These are phyloP conservation scores for Aleiodes sp. DNA, from an alignment of 1,140 invertebrate species.

Conservation along the genomic window DNA sequence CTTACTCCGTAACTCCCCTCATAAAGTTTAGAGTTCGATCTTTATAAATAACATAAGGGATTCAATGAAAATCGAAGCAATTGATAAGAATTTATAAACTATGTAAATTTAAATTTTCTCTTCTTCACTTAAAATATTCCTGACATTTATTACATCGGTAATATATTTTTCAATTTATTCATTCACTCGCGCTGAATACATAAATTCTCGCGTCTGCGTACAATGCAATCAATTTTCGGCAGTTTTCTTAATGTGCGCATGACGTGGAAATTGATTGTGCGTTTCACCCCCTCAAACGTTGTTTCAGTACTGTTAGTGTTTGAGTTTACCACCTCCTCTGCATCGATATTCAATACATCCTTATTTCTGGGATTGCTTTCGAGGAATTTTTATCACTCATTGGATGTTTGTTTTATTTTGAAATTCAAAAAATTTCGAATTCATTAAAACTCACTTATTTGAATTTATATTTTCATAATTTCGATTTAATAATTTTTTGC, in stretches of 20 bases:
- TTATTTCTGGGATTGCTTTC: constrained; percentile 13
- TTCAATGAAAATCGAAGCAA: not conserved
- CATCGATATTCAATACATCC: constrained; percentile 32
- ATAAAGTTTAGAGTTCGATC: not conserved
- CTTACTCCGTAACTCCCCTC: too few relatives aligned
- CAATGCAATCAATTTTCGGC: constrained; percentile 25
- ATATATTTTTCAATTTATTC: not conserved
- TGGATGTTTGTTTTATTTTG: too few relatives aligned
- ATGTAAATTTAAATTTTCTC: not conserved
- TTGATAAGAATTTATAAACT: too few relatives aligned
- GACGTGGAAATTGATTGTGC: constrained; percentile 30
- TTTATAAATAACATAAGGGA: not conserved
- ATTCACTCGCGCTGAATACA: constrained; percentile 4
- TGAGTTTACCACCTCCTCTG: not conserved
- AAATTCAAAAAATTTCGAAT: too few relatives aligned
- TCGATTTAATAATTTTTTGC: not conserved
- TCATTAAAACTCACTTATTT: too few relatives aligned
- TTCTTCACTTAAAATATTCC: not conserved
- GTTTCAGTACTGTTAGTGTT: not conserved
- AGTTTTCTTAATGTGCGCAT: constrained; percentile 26
- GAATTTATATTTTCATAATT: not conserved
- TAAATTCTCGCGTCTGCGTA: constrained; percentile 23
- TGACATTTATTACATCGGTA: not conserved
- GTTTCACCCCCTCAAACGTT: not conserved
- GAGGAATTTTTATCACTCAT: not conserved